Evolutionary conservation across 2,797 vertebrate genomes (phyloP).

Genomic region (Petrocephalus schoutedeni): DNA sequence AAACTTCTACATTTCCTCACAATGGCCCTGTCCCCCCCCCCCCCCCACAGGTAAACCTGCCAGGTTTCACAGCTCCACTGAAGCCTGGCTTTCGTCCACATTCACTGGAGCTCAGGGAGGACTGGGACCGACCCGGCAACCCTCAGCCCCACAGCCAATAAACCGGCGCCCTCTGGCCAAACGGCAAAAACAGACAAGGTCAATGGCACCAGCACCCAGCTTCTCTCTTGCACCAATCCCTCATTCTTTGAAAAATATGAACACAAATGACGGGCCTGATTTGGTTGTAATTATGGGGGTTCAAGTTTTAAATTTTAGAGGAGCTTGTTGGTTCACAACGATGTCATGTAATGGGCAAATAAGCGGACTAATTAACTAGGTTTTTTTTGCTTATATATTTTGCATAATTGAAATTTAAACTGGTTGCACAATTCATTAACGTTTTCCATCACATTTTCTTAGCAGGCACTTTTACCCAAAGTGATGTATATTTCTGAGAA

Average conservation of each 20-base stretch:
- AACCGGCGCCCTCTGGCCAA: not conserved
- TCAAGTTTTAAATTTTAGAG: not conserved
- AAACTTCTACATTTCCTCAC: not conserved
- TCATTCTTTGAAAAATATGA: not conserved
- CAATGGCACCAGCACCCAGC: not conserved
- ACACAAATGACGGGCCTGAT: not conserved
- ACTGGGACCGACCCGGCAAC: not conserved
- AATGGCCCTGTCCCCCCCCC: not conserved
- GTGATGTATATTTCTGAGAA: not conserved
- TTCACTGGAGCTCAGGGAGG: slow-evolving; percentile 2
- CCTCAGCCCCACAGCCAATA: not conserved
- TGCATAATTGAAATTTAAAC: not conserved
- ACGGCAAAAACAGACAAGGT: slow-evolving; percentile 11
- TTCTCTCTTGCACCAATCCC: not conserved
- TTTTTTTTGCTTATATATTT: not conserved
- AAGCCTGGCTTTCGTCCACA: not conserved
- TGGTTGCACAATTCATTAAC: not conserved
- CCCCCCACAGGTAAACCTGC: not conserved
- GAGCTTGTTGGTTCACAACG: not conserved
- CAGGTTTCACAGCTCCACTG: not conserved
- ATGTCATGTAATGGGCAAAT: not conserved
- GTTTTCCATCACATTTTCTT: not conserved
- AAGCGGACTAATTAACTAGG: not conserved
- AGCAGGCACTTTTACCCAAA: too few species aligned
- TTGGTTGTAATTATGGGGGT: not conserved